These are phyloP conservation scores for Meandrusa payeni DNA, from an alignment of 2,888 invertebrate species.

Conservation along the genomic window DNA sequence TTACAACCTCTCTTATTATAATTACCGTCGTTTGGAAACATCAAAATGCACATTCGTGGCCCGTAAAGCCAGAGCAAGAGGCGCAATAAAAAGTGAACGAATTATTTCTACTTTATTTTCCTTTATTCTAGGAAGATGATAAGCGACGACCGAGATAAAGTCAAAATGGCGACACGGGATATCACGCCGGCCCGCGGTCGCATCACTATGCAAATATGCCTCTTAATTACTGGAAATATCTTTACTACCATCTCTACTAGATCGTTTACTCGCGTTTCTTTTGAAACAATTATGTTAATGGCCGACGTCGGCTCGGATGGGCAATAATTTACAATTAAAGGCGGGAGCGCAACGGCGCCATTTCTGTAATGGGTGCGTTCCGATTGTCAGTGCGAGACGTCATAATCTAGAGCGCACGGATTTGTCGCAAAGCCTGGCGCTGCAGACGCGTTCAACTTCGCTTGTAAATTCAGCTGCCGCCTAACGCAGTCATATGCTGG, in stretches of 20 bases:
- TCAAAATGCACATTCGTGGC: slow-evolving; percentile 46
- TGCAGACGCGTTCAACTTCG: slow-evolving; percentile 56
- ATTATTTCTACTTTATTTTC: slow-evolving; percentile 52
- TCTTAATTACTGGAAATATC: slow-evolving; percentile 66
- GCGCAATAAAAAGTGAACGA: slow-evolving; percentile 46
- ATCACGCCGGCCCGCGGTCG: slow-evolving; percentile 47
- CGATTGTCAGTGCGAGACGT: slow-evolving; percentile 45
- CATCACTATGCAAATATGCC: slow-evolving; percentile 68
- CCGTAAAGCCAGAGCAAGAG: slow-evolving; percentile 47
- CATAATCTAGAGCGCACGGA: slow-evolving; percentile 58
- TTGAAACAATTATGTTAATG: slow-evolving; percentile 73
- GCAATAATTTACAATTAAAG: slow-evolving; percentile 70
- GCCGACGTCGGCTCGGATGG: slow-evolving; percentile 41
- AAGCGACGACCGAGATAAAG: slow-evolving; percentile 51
- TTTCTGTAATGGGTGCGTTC: slow-evolving; percentile 35
- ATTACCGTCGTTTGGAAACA: slow-evolving; percentile 56
- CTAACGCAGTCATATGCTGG: slow-evolving; percentile 65
- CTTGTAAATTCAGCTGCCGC: slow-evolving; percentile 66
- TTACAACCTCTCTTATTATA: slow-evolving; percentile 54
- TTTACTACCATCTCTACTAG: slow-evolving; percentile 65
- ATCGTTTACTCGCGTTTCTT: slow-evolving; percentile 66
- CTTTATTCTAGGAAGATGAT: slow-evolving; percentile 52
- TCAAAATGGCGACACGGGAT: slow-evolving; percentile 58
- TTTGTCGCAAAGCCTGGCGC: slow-evolving; percentile 41
- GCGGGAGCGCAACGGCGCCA: slow-evolving; percentile 48